phyloP scores from a whole-genome alignment of 2,113 vertebrate genomes.

The Xenopus tropicalis region DNA sequence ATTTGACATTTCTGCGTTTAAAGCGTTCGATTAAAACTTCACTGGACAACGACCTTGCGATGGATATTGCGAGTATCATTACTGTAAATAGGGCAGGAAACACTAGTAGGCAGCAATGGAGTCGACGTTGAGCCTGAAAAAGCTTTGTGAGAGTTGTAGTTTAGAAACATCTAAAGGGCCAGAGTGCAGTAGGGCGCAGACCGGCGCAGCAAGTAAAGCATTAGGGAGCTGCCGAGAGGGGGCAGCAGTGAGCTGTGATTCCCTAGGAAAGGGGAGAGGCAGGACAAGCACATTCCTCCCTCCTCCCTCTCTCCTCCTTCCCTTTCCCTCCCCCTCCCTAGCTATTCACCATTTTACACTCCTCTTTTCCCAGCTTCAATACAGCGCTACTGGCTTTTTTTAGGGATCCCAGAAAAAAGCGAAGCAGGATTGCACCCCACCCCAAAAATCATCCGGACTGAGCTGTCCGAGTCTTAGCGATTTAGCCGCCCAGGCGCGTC shows the following conservation, averaged over 20 bases:
- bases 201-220: background rate
- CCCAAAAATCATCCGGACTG: conserved; percentile 1
- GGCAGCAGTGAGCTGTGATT: conserved; percentile 26
- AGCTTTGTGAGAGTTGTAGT: no score
- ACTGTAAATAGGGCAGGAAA: no score
- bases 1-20: no score
- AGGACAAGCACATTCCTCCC: conserved; percentile 16
- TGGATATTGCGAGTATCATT: no score
- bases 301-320: conserved; percentile 1
- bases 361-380: conserved; percentile 10
- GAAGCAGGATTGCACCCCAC: conserved; percentile 35
- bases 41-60: no score
- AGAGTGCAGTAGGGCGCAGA: background rate
- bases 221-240: conserved; percentile 9
- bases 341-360: conserved; percentile 40
- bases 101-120: no score
- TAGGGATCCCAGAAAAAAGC: background rate
- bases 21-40: no score
- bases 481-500: background rate
- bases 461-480: conserved; percentile 35
- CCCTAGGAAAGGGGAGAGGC: conserved; percentile 16
- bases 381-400: conserved; percentile 11
- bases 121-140: no score
- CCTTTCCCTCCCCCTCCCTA: conserved; percentile 9
- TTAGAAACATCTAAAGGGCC: no score